Evolutionary conservation across 2,888 invertebrate species (phyloP).

Genomic region (Macropis europaea): DNA sequence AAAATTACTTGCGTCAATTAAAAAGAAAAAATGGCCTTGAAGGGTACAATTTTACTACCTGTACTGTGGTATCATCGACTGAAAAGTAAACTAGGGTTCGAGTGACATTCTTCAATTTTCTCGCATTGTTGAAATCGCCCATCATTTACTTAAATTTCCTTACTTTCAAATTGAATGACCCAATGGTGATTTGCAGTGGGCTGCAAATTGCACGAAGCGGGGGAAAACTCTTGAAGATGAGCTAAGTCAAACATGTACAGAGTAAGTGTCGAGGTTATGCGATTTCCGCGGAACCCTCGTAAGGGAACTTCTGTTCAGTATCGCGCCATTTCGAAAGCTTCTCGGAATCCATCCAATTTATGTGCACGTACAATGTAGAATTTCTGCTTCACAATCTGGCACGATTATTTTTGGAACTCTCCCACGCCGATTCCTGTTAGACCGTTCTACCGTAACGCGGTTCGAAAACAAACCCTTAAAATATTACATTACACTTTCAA

Average conservation of each 20-base stretch:
- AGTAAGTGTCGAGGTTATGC: conserved; percentile 14
- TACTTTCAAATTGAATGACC: too few relatives aligned
- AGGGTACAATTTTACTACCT: too few relatives aligned
- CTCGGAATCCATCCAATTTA: conserved; percentile 39
- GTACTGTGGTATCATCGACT: too few relatives aligned
- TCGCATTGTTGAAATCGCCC: too few relatives aligned
- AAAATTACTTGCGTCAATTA: too few relatives aligned
- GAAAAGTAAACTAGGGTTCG: too few relatives aligned
- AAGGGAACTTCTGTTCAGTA: conserved; percentile 25
- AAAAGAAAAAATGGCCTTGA: too few relatives aligned
- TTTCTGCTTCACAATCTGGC: conserved; percentile 28
- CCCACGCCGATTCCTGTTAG: conserved; percentile 20
- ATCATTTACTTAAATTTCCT: too few relatives aligned
- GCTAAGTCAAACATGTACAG: background rate
- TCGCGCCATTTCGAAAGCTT: conserved; percentile 25
- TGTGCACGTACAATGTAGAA: conserved; percentile 23
- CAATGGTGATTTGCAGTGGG: too few relatives aligned
- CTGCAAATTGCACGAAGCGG: too few relatives aligned
- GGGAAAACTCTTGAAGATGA: too few relatives aligned
- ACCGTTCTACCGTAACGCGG: background rate
- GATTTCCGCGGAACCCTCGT: conserved; percentile 19
- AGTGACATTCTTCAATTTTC: too few relatives aligned
- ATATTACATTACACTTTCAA: conserved; percentile 41
- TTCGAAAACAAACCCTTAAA: conserved; percentile 26
- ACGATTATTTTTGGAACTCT: conserved; percentile 27